phyloP scores from a whole-genome alignment of 2,797 vertebrate genomes.

The Diglossa cyanea region DNA sequence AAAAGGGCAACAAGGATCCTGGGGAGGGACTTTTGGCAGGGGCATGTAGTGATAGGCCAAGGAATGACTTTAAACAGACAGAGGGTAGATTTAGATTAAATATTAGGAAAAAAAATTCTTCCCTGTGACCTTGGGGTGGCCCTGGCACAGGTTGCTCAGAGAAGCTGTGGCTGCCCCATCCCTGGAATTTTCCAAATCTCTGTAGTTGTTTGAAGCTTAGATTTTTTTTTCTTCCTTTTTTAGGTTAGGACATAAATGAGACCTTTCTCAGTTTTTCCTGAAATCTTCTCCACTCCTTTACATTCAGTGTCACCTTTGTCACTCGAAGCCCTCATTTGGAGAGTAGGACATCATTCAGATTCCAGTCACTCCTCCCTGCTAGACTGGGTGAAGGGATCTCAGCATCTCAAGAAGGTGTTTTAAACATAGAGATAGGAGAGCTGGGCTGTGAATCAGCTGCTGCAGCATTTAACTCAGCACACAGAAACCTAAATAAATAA shows the following conservation, averaged over 20 bases:
- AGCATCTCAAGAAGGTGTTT: neutral
- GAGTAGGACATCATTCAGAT: neutral
- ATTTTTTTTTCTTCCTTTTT: neutral
- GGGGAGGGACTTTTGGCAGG: neutral
- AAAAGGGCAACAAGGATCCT: no score
- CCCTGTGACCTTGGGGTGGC: no score
- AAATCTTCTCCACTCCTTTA: neutral
- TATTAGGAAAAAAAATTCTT: neutral
- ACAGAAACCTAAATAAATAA: neutral
- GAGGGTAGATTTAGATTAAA: neutral
- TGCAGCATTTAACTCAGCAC: neutral
- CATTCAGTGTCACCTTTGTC: neutral
- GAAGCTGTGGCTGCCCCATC: neutral
- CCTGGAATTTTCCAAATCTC: neutral
- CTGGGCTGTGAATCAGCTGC: neutral
- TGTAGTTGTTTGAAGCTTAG: neutral
- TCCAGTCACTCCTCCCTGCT: neutral
- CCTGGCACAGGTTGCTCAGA: neutral
- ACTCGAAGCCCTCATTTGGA: neutral
- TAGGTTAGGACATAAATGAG: neutral
- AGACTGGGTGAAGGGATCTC: neutral
- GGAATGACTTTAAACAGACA: neutral
- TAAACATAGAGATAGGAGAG: neutral
- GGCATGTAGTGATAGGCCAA: neutral
- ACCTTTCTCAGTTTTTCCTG: neutral